A percentile compares a stretch with the other conserved stretches of the same genome.
Conservation (phyloP, 2,888 invertebrate genomes). For the Agapostemon virescens region DNA sequence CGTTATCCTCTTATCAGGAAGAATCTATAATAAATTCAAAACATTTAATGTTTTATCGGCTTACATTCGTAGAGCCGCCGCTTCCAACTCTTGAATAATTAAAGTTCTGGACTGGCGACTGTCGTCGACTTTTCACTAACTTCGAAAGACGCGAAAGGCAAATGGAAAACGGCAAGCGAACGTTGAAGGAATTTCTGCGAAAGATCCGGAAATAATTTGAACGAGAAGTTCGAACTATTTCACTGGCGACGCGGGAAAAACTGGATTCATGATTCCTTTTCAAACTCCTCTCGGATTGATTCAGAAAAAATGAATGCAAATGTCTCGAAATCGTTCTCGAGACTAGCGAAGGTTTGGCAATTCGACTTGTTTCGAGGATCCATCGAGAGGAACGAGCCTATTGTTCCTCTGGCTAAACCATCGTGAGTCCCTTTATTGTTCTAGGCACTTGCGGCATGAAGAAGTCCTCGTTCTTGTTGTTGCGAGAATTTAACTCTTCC, state of each 20-base stretch:
- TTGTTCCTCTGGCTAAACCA: constrained; percentile 66
- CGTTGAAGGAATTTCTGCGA: constrained; percentile 1
- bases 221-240: background rate
- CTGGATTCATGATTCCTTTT: background rate
- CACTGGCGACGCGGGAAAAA: background rate
- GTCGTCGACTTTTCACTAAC: constrained; percentile 16
- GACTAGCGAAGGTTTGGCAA: constrained; percentile 36
- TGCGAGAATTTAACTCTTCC: constrained; percentile 1
- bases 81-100: constrained; percentile 45
- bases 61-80: background rate
- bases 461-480: constrained; percentile 27
- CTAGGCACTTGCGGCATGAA: constrained; percentile 34
- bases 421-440: constrained; percentile 63
- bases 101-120: constrained; percentile 21
- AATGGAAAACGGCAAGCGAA: background rate
- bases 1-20: background rate
- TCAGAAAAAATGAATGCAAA: background rate
- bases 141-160: background rate
- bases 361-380: constrained; percentile 49
- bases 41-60: background rate
- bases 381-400: constrained; percentile 64
- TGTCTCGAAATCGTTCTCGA: constrained; percentile 14
- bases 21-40: background rate
- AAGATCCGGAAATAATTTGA: constrained; percentile 14
- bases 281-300: background rate